These are phyloP conservation scores for Oreochromis grahami DNA, from an alignment of 2,797 vertebrate species.

Conservation along the genomic window DNA sequence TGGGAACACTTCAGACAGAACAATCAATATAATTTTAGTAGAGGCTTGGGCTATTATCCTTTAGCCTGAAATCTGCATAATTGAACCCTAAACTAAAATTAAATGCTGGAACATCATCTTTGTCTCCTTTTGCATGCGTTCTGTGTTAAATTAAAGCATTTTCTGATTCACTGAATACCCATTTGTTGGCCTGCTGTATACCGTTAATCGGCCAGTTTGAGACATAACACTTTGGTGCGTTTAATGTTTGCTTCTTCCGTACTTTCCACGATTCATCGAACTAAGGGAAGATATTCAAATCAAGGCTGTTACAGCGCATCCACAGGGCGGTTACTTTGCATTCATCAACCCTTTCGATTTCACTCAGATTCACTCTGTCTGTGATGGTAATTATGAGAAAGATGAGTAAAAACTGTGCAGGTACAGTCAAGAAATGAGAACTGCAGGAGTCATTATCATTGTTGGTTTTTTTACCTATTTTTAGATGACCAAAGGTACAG, in stretches of 20 bases:
- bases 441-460: neutral
- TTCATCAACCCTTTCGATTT: neutral
- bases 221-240: neutral
- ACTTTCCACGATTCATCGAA: neutral
- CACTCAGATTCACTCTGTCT: neutral
- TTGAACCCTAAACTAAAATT: neutral
- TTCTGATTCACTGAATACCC: neutral
- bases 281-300: neutral
- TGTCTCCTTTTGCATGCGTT: neutral
- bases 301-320: neutral
- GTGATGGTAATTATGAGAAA: neutral
- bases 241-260: neutral
- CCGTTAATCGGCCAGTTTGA: neutral
- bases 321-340: neutral
- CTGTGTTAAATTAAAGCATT: neutral
- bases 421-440: neutral
- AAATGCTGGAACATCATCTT: neutral
- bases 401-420: neutral
- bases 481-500: neutral
- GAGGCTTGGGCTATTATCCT: neutral
- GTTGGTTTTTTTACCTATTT: neutral
- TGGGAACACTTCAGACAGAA: constrained; percentile 14
- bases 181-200: neutral
- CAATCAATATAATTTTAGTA: constrained; percentile 9
- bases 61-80: neutral